Evolutionary conservation across 2,797 vertebrate species (phyloP).

Genomic region (Cyclura pinguis): DNA sequence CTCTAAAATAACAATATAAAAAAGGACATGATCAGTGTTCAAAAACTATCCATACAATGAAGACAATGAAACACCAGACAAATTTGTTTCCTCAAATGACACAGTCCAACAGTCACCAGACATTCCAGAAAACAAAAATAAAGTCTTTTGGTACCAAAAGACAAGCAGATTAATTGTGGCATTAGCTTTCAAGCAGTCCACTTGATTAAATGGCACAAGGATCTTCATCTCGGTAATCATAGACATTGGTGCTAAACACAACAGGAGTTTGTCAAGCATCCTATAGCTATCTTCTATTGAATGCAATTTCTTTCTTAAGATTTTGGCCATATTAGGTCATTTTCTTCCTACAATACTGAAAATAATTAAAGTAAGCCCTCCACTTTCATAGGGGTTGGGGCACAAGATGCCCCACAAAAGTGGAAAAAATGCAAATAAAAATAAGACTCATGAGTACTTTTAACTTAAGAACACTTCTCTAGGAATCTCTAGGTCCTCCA

Average conservation of each 20-base stretch:
- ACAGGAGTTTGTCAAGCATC: neutral
- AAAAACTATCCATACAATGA: neutral
- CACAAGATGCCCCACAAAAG: too few relatives aligned
- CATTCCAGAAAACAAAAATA: neutral
- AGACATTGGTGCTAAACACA: neutral
- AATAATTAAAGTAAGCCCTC: neutral
- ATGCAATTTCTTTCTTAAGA: neutral
- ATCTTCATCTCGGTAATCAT: neutral
- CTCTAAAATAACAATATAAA: conserved; percentile 80
- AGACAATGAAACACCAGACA: conserved; percentile 14
- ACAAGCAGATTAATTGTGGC: neutral
- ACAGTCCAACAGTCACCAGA: neutral
- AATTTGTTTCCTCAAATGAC: neutral
- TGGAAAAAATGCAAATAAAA: too few relatives aligned
- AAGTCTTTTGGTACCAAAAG: neutral
- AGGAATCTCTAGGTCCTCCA: too few relatives aligned
- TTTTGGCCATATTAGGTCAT: neutral
- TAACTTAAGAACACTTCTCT: too few relatives aligned
- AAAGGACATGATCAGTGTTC: conserved; percentile 21
- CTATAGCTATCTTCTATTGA: neutral
- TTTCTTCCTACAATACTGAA: neutral
- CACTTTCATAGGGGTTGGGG: too few relatives aligned
- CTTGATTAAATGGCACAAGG: neutral
- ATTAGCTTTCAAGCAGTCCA: neutral
- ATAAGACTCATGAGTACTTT: too few relatives aligned